Evolutionary conservation across 2,797 vertebrate genomes (phyloP).

Genomic region (Crax fasciolata): DNA sequence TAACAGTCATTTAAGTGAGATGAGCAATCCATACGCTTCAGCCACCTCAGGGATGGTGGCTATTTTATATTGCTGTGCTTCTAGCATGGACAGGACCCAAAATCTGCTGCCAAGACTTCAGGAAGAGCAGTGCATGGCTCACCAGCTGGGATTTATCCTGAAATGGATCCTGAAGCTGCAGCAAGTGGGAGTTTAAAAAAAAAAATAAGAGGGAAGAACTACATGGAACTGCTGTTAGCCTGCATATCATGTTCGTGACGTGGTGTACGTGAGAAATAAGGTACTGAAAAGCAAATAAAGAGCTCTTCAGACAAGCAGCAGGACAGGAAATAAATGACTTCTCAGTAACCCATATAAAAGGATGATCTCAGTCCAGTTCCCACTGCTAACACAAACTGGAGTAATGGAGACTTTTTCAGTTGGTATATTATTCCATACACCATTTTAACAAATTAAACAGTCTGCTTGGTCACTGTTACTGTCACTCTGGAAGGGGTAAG

Average conservation of each 20-base stretch:
- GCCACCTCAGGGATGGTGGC: accelerated
- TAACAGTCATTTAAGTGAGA: neutral
- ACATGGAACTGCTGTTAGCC: neutral
- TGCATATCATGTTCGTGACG: neutral
- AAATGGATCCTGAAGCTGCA: neutral
- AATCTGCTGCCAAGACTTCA: neutral
- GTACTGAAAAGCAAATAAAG: neutral
- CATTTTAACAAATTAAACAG: neutral
- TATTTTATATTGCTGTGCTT: neutral
- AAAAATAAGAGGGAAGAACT: neutral
- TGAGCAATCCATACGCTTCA: neutral
- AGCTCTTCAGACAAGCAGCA: neutral
- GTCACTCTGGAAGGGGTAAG: neutral
- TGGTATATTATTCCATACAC: neutral
- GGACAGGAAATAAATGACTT: neutral
- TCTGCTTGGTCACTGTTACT: neutral
- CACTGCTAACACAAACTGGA: neutral
- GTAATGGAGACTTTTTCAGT: neutral
- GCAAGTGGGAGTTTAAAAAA: neutral
- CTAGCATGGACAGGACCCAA: neutral
- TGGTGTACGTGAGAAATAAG: neutral
- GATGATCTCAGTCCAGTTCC: neutral
- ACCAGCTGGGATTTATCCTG: neutral
- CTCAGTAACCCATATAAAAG: neutral
- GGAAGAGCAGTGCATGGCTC: neutral